Percentiles rank a stretch among this genome's conserved stretches.
Evolutionary conservation across 1,140 invertebrate genomes (phyloP).

Genomic region (Diorhabda elongata): DNA sequence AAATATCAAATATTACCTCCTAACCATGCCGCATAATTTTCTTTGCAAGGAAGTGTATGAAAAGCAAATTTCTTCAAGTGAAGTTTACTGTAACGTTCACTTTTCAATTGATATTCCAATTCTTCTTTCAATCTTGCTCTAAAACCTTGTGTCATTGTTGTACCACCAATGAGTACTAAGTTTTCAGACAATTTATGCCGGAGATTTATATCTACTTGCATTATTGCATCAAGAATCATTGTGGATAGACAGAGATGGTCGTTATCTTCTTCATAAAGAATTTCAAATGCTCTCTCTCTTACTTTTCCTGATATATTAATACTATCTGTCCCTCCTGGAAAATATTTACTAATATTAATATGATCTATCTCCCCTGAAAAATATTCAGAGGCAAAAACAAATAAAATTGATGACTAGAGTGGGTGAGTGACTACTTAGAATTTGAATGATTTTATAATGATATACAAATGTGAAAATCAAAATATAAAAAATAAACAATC

Average conservation of each 20-base stretch:
- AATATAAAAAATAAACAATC: too few relatives aligned
- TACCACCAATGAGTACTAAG: constrained; percentile 81
- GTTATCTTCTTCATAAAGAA: constrained; percentile 79
- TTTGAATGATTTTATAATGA: too few relatives aligned
- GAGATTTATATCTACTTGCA: constrained; percentile 71
- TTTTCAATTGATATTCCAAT: constrained; percentile 62
- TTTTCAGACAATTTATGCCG: constrained; percentile 71
- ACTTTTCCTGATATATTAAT: constrained; percentile 65
- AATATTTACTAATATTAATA: not conserved
- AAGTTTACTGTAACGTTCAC: constrained; percentile 61
- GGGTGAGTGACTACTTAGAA: too few relatives aligned
- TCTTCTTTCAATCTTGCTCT: constrained; percentile 70
- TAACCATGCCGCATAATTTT: constrained; percentile 82
- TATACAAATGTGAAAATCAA: too few relatives aligned
- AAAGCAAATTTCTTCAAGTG: constrained; percentile 70
- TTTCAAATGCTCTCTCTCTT: constrained; percentile 75
- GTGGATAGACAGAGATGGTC: constrained; percentile 79
- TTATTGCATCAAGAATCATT: constrained; percentile 77
- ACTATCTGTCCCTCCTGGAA: constrained; percentile 52
- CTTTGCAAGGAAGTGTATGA: constrained; percentile 71
- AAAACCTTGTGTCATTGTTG: constrained; percentile 75
- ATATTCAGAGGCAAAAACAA: too few relatives aligned
- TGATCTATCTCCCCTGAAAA: too few relatives aligned
- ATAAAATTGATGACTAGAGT: too few relatives aligned
- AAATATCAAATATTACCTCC: constrained; percentile 55